Evolutionary conservation across 2,797 vertebrate species (phyloP).

Genomic region (Crocodylus rhombifer): DNA sequence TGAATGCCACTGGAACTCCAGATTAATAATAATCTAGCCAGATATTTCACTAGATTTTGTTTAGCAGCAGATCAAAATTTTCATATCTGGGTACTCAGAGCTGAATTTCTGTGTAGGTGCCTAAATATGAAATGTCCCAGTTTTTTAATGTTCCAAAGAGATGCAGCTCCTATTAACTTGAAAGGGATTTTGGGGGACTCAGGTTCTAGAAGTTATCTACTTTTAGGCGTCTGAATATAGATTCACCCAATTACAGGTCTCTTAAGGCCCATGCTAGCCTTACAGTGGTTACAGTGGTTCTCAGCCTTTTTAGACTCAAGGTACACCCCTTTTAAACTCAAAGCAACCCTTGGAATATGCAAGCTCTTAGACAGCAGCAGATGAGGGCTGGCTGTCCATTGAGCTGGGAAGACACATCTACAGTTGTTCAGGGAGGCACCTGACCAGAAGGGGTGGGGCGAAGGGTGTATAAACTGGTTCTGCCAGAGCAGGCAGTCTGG

Average conservation of each 20-base stretch:
- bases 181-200: background rate
- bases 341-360: no score
- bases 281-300: no score
- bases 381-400: no score
- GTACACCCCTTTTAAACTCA: no score
- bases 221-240: background rate
- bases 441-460: no score
- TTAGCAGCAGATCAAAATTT: background rate
- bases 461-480: no score
- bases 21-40: background rate
- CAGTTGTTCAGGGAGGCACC: no score
- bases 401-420: no score
- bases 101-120: background rate
- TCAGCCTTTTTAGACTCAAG: no score
- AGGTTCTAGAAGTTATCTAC: background rate
- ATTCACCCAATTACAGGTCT: background rate
- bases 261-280: no score
- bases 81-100: background rate
- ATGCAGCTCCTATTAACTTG: background rate
- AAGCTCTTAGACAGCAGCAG: no score
- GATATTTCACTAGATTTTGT: background rate
- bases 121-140: background rate
- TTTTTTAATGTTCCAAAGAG: background rate
- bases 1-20: background rate
- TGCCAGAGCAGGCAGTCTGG: no score